Conservation (phyloP, 2,888 invertebrate species). For the Dynastes maya region DNA sequence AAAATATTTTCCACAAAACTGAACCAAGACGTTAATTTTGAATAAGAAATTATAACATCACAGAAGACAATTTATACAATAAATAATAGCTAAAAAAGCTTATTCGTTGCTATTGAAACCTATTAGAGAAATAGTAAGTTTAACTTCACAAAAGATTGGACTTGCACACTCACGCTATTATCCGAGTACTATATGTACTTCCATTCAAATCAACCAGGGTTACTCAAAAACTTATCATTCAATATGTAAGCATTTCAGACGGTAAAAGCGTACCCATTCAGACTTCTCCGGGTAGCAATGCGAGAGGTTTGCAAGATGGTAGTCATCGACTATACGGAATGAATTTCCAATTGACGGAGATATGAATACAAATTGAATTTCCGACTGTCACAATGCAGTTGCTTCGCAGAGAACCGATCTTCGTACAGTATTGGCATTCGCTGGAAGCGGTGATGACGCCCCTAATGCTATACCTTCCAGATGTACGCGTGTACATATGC, state of each 20-base stretch:
- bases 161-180: no score
- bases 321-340: constrained; percentile 22
- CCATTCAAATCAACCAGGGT: neutral
- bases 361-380: constrained; percentile 46
- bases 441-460: neutral
- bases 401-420: neutral
- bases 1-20: no score
- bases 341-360: constrained; percentile 44
- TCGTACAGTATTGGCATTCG: neutral
- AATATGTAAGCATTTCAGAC: constrained; percentile 13
- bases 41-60: no score
- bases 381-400: constrained; percentile 37
- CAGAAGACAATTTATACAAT: no score
- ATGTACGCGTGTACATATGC: neutral
- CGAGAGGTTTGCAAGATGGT: neutral
- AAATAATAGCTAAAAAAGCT: no score
- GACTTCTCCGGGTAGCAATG: neutral
- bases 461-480: neutral
- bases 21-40: no score
- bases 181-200: neutral
- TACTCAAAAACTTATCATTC: constrained; percentile 30
- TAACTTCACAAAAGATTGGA: no score
- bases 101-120: no score
- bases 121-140: no score
- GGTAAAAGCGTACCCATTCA: neutral